Conservation (phyloP, 2,797 vertebrate genomes). For the Phalanger gymnotis region DNA sequence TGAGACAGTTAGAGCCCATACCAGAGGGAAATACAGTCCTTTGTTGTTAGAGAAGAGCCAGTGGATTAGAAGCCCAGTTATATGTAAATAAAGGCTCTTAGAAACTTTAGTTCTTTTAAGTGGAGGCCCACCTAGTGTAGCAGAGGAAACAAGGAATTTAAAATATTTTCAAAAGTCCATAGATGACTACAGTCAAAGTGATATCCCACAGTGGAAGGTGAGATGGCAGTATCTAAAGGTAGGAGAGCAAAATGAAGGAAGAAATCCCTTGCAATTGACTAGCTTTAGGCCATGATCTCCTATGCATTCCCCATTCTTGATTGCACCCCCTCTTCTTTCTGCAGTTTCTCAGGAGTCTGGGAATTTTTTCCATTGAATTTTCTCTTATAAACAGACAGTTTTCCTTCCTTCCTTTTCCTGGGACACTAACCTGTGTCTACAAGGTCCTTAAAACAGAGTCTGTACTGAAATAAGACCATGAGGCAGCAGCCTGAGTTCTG, state of each 20-base stretch:
- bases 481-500: constrained; percentile 17
- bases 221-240: constrained; percentile 35
- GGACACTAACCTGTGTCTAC: constrained; percentile 3
- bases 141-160: not conserved
- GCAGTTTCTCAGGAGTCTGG: constrained; percentile 36
- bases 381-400: not conserved
- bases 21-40: not conserved
- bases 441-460: constrained; percentile 28
- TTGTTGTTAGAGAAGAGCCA: not conserved
- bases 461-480: not conserved
- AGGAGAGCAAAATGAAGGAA: constrained; percentile 32
- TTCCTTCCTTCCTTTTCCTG: constrained; percentile 33
- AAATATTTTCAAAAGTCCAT: constrained; percentile 17
- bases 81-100: not conserved
- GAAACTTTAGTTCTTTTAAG: constrained; percentile 9
- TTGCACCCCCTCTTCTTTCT: not conserved
- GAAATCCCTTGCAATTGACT: constrained; percentile 19
- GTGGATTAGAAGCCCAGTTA: not conserved
- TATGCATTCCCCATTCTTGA: constrained; percentile 9
- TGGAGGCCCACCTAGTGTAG: not conserved
- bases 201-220: not conserved
- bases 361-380: constrained; percentile 27
- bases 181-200: not conserved
- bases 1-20: not conserved
- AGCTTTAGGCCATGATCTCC: not conserved